A percentile compares a stretch with the other conserved stretches of the same genome.
Conservation (phyloP, 1,140 invertebrate genomes). For the Phenacoccus solenopsis region DNA sequence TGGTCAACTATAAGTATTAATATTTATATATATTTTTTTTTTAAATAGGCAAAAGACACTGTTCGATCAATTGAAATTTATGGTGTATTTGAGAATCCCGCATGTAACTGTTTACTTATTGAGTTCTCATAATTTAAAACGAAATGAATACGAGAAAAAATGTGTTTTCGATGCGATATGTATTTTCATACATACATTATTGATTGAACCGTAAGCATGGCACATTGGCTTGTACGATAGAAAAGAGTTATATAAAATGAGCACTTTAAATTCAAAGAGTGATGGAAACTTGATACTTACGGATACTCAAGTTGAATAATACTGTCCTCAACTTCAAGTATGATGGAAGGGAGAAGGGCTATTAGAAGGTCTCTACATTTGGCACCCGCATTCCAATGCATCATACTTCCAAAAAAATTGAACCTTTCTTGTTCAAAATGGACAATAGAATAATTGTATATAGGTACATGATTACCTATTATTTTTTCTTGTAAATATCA, state of each 20-base stretch:
- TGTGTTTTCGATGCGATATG: neutral
- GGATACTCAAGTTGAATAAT: neutral
- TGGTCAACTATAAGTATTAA: no score
- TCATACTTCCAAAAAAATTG: no score
- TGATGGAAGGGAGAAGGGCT: no score
- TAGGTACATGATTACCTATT: no score
- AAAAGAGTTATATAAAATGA: neutral
- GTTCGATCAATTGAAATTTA: neutral
- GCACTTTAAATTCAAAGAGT: neutral
- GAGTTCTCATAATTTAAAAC: neutral
- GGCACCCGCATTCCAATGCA: no score
- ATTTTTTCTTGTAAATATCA: no score
- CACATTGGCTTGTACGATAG: neutral
- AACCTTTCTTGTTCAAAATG: no score
- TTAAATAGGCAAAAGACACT: neutral
- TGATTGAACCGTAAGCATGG: neutral
- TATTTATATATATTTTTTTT: no score
- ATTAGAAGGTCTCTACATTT: no score
- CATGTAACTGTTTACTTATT: neutral
- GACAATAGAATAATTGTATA: no score
- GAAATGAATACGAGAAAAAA: neutral
- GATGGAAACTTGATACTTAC: neutral
- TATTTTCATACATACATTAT: neutral
- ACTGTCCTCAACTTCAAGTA: no score
- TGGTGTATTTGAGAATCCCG: neutral